Evolutionary conservation across 1,140 invertebrate species (phyloP).

Genomic region (Wasmannia auropunctata): DNA sequence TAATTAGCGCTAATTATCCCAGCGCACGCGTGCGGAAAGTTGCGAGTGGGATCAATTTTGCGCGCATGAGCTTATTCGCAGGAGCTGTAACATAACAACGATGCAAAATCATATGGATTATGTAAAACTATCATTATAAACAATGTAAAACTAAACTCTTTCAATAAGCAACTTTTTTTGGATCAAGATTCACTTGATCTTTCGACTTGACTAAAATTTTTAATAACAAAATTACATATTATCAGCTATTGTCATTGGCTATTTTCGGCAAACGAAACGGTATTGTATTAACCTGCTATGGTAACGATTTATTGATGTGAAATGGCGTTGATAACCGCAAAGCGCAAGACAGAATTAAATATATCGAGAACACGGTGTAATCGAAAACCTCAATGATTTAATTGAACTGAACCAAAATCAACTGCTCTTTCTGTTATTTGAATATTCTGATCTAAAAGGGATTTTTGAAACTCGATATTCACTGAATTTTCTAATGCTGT

Average conservation of each 20-base stretch:
- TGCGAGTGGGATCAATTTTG: not conserved
- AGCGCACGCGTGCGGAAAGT: conserved; percentile 17
- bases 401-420: conserved; percentile 5
- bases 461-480: not conserved
- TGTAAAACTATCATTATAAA: not conserved
- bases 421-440: not conserved
- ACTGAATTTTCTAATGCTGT: not conserved
- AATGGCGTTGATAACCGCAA: conserved; percentile 17
- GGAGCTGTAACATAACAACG: not conserved
- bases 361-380: conserved; percentile 3
- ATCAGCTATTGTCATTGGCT: not conserved
- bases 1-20: conserved; percentile 68
- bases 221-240: not conserved
- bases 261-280: not conserved
- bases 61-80: not conserved
- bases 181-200: not conserved
- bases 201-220: not conserved
- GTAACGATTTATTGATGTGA: conserved; percentile 36
- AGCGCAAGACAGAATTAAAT: conserved; percentile 19
- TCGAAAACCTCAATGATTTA: conserved; percentile 23
- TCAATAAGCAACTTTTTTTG: not conserved
- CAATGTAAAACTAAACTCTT: not conserved
- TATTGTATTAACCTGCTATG: not conserved
- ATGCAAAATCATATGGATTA: not conserved
- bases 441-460: not conserved